Base-by-base conservation (phyloP, 1,140 invertebrate species). In the Chlorops oryzae region DNA sequence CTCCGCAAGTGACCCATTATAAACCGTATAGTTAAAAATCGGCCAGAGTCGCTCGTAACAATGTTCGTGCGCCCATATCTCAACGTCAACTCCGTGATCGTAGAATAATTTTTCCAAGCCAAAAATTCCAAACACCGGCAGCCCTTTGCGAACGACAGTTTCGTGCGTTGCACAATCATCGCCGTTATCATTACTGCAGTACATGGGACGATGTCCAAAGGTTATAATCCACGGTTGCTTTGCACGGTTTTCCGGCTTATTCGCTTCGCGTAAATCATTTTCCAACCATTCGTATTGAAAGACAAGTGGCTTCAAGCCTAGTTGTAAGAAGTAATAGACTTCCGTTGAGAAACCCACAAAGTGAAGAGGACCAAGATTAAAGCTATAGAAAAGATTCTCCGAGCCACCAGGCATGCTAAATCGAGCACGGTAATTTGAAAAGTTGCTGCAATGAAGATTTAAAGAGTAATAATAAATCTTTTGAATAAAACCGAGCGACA, bases 21-120 rank as follows among this genome's bases (percentile, higher is more conserved):
- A 88, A 1, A 93, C 84, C 47, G 80, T 80, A 53, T 83, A 81
- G 67, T 98, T 83, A 72, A 93, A 98, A 42, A 97, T 80, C 1
- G 96, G 94, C 84, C 86, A 97, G 46, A 95, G 75, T 27, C 96
- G 76, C 76, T 98, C 93, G 69, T 98, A 98, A 20, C 88, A 88
- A 74, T 98, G 94, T 70, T 98, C 92, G 73, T 98, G 95, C 0
- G 91, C 94, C 90, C 92, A 96, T n/a, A 98, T 78, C 66, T 86
- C 82, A 41, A 97, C 71, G 76, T 98, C 96, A 15, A 98, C 96
- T 40, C 90, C 90, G 66, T 90, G 84, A 42, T 90, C 77, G 58
- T 84, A 84, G 63, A 98, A 88, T 3, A 98, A 65, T 28, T 91
- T 77, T 75, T 98, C 96, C 40, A 98, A 70, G 1, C 80, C 81